Base-by-base conservation (phyloP, 2,113 vertebrate genomes). In the Scartelaos histophorus region DNA sequence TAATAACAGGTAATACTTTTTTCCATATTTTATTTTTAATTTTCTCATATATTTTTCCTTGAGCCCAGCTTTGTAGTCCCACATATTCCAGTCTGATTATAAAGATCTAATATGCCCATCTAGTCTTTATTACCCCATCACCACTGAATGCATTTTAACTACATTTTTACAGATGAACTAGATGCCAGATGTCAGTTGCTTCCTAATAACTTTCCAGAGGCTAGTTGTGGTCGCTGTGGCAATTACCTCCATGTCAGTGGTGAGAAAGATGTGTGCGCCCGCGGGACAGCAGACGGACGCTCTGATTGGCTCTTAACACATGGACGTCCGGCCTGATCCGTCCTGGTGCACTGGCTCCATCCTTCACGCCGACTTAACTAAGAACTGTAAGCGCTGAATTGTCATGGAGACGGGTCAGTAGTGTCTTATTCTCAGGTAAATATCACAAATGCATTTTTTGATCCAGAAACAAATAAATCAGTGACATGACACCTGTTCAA, bases 211-310 rank as follows among this genome's bases (percentile, higher is more conserved):
- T 86, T 92, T 93, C 91, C 83, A 88, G 89, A 90, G 92, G 91
- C 91, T 87, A 86, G 79, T 92, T 86, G 82, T 93, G 90, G 93
- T 92, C 91, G 87, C 89, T 74, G 74, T 88, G 86, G 92, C 90
- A 93, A 94, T 94, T 93, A 93, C 92, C 89, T 93, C 91, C 91
- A 92, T 91, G 92, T 93, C 93, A 93, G 86, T 81, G 76, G 85
- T 84, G 75, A 89, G 91, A 92, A 93, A 93, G 91, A 94, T 89
- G 91, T 88, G 90, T 92, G 90, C 86, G 82, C 91, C 88, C 89
- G 83, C 71, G 89, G 92, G 93, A 92, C 81, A 80, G 81, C 88
- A 87, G 90, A 80, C 87, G 84, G 91, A 82, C 81, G 84, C 86
- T 87, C 86, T 72, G 80, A 85, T 90, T 91, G 85, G 88, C 89